Evolutionary conservation across 2,888 invertebrate genomes (phyloP).

Genomic region (Clepsis dumicolana): DNA sequence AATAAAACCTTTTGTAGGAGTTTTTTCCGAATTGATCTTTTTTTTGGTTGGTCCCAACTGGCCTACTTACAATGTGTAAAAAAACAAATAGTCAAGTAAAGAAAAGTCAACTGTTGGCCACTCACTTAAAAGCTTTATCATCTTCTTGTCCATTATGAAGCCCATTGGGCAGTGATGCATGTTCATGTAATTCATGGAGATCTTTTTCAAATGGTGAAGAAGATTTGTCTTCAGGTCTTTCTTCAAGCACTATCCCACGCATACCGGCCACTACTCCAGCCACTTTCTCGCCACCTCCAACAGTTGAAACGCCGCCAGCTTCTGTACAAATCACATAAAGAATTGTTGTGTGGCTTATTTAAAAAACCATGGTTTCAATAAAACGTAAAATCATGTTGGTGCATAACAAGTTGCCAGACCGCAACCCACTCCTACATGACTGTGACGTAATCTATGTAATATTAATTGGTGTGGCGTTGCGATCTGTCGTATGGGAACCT

Average conservation of each 20-base stretch:
- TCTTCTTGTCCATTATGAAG: conserved; percentile 90
- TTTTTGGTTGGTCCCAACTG: no score
- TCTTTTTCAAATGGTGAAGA: conserved; percentile 82
- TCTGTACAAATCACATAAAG: conserved; percentile 48
- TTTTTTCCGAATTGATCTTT: no score
- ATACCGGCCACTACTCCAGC: conserved; percentile 77
- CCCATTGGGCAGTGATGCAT: conserved; percentile 85
- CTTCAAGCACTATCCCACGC: conserved; percentile 79
- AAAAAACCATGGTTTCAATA: no score
- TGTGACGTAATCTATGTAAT: no score
- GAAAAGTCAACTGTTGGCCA: conserved; percentile 53
- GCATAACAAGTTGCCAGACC: no score
- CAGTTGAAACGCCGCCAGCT: conserved; percentile 68
- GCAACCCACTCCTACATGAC: no score
- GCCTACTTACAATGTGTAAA: no score
- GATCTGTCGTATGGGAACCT: no score
- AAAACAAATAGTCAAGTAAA: not conserved
- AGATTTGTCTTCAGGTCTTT: conserved; percentile 77
- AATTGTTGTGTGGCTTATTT: not conserved
- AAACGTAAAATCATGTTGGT: no score
- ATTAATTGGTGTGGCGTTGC: no score
- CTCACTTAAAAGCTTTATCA: conserved; percentile 96
- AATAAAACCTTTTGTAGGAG: no score
- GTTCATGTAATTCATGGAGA: conserved; percentile 79
- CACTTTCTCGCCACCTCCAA: conserved; percentile 74